Conservation (phyloP, 2,888 invertebrate species). For the Creontiades dilutus region DNA sequence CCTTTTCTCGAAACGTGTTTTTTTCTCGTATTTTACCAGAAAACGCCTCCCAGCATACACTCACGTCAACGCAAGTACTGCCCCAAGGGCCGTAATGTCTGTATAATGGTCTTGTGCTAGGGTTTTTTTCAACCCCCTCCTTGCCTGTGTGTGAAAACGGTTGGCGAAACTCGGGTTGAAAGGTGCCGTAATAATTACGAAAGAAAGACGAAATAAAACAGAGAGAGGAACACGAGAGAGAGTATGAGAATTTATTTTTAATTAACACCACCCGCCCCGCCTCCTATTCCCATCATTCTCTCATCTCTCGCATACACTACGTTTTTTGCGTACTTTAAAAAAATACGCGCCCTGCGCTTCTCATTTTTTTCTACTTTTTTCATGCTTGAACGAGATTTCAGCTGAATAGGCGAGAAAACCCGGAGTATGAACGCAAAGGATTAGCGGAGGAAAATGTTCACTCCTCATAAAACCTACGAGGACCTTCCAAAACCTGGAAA, state of each 20-base stretch:
- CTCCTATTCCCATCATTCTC: neutral
- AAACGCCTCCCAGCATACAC: neutral
- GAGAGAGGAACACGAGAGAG: neutral
- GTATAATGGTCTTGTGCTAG: neutral
- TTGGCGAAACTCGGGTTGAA: neutral
- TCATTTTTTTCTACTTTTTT: neutral
- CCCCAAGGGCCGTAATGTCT: neutral
- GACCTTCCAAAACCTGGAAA: no score
- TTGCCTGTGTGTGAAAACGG: neutral
- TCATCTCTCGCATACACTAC: neutral
- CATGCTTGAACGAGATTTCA: neutral
- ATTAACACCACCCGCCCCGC: neutral
- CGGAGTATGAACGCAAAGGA: no score
- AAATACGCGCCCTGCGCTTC: neutral
- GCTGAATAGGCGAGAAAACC: neutral
- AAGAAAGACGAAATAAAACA: neutral
- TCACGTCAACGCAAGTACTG: neutral
- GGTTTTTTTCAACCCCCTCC: neutral
- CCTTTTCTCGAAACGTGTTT: neutral
- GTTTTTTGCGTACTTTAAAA: neutral
- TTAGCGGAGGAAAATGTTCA: no score
- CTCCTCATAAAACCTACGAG: no score
- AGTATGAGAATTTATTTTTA: constrained; percentile 28
- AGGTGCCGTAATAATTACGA: constrained; percentile 18
- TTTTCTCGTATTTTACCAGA: constrained; percentile 10